phyloP scores from a whole-genome alignment of 2,113 vertebrate genomes.

The Dinomys branickii region DNA sequence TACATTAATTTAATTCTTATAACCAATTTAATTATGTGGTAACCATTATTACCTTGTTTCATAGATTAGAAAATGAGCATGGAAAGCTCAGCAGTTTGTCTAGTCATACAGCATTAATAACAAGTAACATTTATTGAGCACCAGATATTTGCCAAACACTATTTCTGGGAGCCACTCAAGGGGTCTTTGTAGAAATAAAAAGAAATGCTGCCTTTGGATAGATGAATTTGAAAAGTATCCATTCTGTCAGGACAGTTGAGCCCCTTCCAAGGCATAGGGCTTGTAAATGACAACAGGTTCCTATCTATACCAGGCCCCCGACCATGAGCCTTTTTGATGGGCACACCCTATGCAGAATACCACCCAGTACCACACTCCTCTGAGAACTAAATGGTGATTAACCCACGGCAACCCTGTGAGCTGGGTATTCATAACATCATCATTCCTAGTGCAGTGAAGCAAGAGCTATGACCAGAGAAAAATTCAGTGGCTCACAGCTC shows the following conservation, averaged over 20 bases:
- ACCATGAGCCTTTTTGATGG: not conserved
- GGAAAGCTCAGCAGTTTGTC: not conserved
- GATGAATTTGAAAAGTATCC: not conserved
- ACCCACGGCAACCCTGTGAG: not conserved
- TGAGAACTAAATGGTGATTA: not conserved
- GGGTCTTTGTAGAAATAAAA: not conserved
- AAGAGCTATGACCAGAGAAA: not conserved
- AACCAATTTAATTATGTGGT: not conserved
- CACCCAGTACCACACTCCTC: not conserved
- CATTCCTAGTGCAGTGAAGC: not conserved
- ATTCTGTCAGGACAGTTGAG: not conserved
- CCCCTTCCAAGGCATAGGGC: not conserved
- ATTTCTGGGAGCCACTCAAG: not conserved
- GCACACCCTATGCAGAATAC: not conserved
- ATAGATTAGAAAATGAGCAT: not conserved
- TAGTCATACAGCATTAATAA: conserved; percentile 27
- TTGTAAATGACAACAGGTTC: not conserved
- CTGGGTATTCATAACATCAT: not conserved
- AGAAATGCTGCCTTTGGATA: not conserved
- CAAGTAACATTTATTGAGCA: not conserved
- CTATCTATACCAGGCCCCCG: not conserved
- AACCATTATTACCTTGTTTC: not conserved
- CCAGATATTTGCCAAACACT: not conserved
- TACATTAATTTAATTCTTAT: not conserved
- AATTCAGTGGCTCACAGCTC: not conserved